Base-by-base conservation (phyloP, 2,797 vertebrate species). In the Silurus aristotelis region DNA sequence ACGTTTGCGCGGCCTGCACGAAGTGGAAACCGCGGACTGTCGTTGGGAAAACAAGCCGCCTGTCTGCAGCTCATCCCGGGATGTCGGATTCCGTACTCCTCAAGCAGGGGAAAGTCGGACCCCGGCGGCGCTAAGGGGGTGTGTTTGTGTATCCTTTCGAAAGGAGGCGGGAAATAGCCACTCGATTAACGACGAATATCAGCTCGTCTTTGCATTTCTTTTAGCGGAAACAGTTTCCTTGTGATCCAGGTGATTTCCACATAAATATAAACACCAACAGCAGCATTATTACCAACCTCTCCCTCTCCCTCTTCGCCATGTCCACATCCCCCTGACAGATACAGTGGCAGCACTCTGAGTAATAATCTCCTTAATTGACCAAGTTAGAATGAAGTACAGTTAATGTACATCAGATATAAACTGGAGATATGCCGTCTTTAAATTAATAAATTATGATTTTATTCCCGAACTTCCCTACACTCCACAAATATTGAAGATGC, bases 101-200 rank as follows among this genome's bases (percentile, higher is more conserved):
- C 67, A 88, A 72, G 86, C 64, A 83, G 73, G 88, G 87, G 87
- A 77, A 88, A 84, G 76, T 78, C 75, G 84, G 85, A 86, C 84
- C 87, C 90, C 87, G 89, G 63, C 17, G 89, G 90, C 91, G 87
- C 72, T 80, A 92, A 93, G 93, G 94, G 94, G 94, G 95, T 95
- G 95, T 95, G 94, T 95, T 94, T 94, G 91, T 94, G 92, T 91
- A 84, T 92, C 89, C 92, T 90, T 93, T 92, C 86, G 89, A 94
- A 93, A 94, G 93, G 90, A 95, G 95, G 95, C 94, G 95, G 95
- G 95, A 95, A 92, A 89, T 87, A 77, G 85, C 89, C 87, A 88
- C 88, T 90, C 72, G 87, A 68, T 70, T 84, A 77, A 79, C 20
- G 22, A 43, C 22, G 76, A 73, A 67, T 56, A 83, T 79, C 73